A percentile compares a stretch with the other conserved stretches of the same genome.
Evolutionary conservation across 1,140 invertebrate species (phyloP).

Genomic region (Bemisia tabaci): DNA sequence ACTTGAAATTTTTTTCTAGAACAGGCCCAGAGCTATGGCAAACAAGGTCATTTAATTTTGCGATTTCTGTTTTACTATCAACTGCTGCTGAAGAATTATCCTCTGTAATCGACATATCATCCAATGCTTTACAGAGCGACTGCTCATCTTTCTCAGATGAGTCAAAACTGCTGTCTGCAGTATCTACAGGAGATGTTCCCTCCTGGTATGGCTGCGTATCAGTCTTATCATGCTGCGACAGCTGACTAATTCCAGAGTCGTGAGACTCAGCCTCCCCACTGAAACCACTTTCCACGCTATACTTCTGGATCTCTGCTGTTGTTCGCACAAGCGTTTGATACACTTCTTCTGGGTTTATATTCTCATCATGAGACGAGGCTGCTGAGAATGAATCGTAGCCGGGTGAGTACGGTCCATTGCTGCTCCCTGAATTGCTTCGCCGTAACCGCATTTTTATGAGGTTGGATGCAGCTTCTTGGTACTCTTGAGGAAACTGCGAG

Average conservation of each 20-base stretch:
- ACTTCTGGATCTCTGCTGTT: conserved; percentile 85
- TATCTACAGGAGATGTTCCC: background rate
- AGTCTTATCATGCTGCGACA: conserved; percentile 47
- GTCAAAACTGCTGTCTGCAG: background rate
- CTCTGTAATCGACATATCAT: background rate
- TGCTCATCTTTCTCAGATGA: background rate
- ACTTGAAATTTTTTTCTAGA: conserved; percentile 28
- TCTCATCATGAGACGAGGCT: conserved; percentile 30
- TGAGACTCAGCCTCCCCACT: conserved; percentile 48
- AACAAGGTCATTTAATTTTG: background rate
- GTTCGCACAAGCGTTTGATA: conserved; percentile 75
- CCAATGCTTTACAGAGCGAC: background rate
- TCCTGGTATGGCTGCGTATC: background rate
- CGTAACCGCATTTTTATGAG: conserved; percentile 72
- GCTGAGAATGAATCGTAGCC: background rate
- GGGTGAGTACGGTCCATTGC: background rate
- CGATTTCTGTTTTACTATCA: background rate
- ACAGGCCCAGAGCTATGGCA: background rate
- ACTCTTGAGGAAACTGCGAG: conserved; percentile 64
- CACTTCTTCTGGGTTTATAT: conserved; percentile 72
- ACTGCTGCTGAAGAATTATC: background rate
- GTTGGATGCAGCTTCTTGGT: conserved; percentile 62
- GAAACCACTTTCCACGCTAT: conserved; percentile 45
- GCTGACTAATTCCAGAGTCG: conserved; percentile 78
- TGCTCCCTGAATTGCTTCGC: conserved; percentile 41